phyloP scores from a whole-genome alignment of 2,888 invertebrate species.

The Tetramorium bicarinatum region DNA sequence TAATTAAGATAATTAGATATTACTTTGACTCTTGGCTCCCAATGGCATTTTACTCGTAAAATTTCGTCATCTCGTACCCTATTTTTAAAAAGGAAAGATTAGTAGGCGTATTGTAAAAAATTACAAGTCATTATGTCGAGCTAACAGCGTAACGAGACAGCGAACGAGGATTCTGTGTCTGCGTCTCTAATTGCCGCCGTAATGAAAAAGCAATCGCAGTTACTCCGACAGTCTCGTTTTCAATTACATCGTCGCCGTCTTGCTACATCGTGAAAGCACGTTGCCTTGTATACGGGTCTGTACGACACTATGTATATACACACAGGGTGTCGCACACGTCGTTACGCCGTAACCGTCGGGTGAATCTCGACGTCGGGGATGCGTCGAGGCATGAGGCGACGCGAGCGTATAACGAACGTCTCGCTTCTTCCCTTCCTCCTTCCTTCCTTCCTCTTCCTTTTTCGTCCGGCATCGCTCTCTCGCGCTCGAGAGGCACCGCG shows the following conservation, averaged over 20 bases:
- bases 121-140: slow-evolving; percentile 20
- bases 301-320: slow-evolving; percentile 29
- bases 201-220: slow-evolving; percentile 55
- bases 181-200: slow-evolving; percentile 39
- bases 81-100: not conserved
- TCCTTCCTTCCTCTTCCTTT: slow-evolving; percentile 57
- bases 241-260: slow-evolving; percentile 44
- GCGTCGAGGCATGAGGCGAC: slow-evolving; percentile 79
- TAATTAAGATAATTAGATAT: not conserved
- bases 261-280: slow-evolving; percentile 36
- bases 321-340: slow-evolving; percentile 67
- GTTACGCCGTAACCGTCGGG: slow-evolving; percentile 68
- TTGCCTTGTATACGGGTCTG: slow-evolving; percentile 5
- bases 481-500: slow-evolving; percentile 70
- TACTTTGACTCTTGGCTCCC: not conserved
- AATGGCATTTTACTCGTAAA: not conserved
- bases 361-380: slow-evolving; percentile 75
- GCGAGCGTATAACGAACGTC: slow-evolving; percentile 77
- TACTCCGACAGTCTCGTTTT: slow-evolving; percentile 49
- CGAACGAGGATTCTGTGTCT: not conserved
- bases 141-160: slow-evolving; percentile 11
- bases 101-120: not conserved
- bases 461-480: slow-evolving; percentile 54
- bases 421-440: slow-evolving; percentile 60
- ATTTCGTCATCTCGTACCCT: not conserved